Conservation (phyloP, 2,113 vertebrate genomes). For the Cyprinus carpio region DNA sequence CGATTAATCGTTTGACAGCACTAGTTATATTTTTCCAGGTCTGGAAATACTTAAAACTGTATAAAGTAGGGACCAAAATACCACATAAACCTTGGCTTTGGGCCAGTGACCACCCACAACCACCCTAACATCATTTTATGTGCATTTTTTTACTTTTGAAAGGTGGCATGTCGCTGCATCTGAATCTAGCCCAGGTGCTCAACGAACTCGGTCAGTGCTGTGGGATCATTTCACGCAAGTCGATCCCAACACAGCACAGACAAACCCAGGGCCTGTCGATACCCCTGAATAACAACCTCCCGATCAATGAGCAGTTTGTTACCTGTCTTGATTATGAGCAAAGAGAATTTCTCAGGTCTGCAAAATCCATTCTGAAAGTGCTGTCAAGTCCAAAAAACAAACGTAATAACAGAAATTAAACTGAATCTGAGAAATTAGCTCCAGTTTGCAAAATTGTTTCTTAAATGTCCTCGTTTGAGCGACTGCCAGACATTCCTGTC, state of each 20-base stretch:
- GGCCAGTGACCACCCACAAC: neutral
- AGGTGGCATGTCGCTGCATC: neutral
- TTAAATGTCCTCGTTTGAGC: conserved; percentile 2
- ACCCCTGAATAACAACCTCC: conserved; percentile 19
- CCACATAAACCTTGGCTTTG: neutral
- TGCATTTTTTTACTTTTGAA: neutral
- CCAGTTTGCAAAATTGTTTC: conserved; percentile 10
- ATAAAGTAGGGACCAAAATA: neutral
- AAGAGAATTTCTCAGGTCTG: conserved; percentile 40
- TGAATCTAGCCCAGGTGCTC: neutral
- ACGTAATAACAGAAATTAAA: neutral
- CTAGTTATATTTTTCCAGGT: neutral
- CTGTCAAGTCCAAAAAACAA: conserved; percentile 16
- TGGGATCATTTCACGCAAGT: conserved; percentile 15
- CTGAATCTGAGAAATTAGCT: neutral
- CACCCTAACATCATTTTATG: neutral
- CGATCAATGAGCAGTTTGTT: conserved; percentile 43
- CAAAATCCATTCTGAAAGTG: conserved; percentile 30
- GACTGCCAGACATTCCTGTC: conserved; percentile 3
- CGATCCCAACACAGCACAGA: conserved; percentile 15
- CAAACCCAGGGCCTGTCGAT: conserved; percentile 27
- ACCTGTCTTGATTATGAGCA: conserved; percentile 35
- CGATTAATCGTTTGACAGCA: no score
- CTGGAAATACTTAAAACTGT: neutral
- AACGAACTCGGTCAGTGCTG: neutral